Evolutionary conservation across 37 sponge, comb jelly and placozoan species (phyloP).

Genomic region (Hexactinellida sp.): DNA sequence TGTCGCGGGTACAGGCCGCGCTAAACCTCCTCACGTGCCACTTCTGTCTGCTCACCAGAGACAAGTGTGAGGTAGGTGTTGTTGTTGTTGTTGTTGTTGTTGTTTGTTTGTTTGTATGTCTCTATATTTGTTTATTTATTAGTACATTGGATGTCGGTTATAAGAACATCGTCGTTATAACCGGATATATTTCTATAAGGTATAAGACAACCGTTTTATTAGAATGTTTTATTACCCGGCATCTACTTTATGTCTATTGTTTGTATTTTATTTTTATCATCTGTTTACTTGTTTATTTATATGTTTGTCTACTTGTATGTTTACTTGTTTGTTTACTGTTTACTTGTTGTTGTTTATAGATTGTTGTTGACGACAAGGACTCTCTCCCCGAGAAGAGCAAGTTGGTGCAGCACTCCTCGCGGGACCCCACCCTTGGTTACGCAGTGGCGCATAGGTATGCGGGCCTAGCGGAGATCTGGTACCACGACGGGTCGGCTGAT

Average conservation of each 20-base stretch:
- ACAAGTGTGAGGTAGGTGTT: not conserved
- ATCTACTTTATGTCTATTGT: not conserved
- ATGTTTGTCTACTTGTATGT: not conserved
- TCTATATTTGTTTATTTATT: not conserved
- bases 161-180: no score
- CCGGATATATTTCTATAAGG: no score
- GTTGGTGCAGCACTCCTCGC: not conserved
- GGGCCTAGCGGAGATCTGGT: constrained; percentile 70
- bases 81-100: no score
- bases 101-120: not conserved
- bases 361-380: not conserved
- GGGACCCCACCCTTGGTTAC: constrained; percentile 20
- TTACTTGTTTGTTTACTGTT: not conserved
- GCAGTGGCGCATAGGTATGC: constrained; percentile 21
- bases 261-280: not conserved
- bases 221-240: not conserved
- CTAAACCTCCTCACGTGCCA: constrained; percentile 73
- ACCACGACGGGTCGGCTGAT: constrained; percentile 49
- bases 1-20: constrained; percentile 43
- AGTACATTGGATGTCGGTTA: not conserved
- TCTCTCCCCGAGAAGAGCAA: not conserved
- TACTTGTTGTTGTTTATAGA: not conserved
- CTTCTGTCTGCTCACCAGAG: constrained; percentile 31
- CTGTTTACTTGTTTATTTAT: not conserved
- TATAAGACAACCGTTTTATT: no score